Evolutionary conservation across 2,888 invertebrate genomes (phyloP).

Genomic region (Folsomia manolachei): DNA sequence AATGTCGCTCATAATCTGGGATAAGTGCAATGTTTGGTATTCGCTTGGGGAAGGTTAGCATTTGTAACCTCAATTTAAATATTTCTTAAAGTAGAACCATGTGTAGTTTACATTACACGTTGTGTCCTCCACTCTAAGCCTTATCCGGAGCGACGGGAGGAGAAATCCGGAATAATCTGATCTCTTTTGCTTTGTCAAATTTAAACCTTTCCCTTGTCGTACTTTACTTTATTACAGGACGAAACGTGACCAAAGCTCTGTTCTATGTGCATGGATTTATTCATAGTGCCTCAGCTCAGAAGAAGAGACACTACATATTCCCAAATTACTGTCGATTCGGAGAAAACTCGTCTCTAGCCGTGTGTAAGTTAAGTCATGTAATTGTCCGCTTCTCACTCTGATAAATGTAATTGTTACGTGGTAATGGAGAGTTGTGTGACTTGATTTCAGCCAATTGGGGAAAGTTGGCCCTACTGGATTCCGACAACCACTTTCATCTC

Average conservation of each 20-base stretch:
- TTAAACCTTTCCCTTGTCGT: too few species aligned
- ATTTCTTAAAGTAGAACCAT: neutral
- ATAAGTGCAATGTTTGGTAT: conserved; percentile 45
- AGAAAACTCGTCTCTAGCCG: conserved; percentile 25
- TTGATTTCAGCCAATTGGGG: conserved; percentile 38
- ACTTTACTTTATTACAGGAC: too few species aligned
- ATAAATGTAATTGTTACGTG: conserved; percentile 4
- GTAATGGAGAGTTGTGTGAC: too few species aligned
- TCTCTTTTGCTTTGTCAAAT: too few species aligned
- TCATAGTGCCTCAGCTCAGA: neutral
- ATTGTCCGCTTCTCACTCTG: neutral
- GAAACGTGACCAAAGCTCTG: conserved; percentile 25
- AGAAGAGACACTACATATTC: conserved; percentile 21
- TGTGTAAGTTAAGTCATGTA: conserved; percentile 31
- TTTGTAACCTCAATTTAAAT: neutral
- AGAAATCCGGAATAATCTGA: too few species aligned
- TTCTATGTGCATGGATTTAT: conserved; percentile 43
- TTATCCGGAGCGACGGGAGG: too few species aligned
- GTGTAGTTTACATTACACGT: neutral
- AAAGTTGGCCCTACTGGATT: conserved; percentile 37
- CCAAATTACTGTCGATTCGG: conserved; percentile 32
- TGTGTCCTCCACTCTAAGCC: too few species aligned
- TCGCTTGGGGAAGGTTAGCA: conserved; percentile 25
- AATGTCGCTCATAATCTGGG: conserved; percentile 40
- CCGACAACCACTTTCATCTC: conserved; percentile 36